Evolutionary conservation across 2,113 vertebrate species (phyloP).

Genomic region (Psettodes erumei): DNA sequence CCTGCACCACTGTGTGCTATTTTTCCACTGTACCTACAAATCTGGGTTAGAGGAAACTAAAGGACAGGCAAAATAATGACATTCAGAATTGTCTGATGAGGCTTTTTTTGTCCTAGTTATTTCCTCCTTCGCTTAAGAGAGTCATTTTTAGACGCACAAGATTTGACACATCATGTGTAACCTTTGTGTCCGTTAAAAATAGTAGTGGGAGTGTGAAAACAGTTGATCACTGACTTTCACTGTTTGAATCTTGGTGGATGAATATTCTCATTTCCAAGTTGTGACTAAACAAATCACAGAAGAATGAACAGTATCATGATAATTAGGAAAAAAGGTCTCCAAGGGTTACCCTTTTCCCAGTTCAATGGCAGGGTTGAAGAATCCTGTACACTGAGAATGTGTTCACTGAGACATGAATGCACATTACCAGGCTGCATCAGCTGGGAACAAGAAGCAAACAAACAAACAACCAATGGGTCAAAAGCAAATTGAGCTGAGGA

Average conservation of each 20-base stretch:
- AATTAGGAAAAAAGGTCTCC: conserved; percentile 22
- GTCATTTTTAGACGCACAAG: not conserved
- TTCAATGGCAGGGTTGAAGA: conserved; percentile 18
- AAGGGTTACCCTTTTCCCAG: conserved; percentile 12
- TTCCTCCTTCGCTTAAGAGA: not conserved
- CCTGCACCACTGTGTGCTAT: too few species aligned
- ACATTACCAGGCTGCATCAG: conserved; percentile 37
- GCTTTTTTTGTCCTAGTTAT: conserved; percentile 15
- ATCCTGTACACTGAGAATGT: conserved; percentile 28
- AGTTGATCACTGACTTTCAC: not conserved
- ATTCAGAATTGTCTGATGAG: not conserved
- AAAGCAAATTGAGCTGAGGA: conserved; percentile 50
- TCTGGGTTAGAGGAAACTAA: not conserved
- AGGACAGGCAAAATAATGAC: not conserved
- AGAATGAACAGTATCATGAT: conserved; percentile 15
- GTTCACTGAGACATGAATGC: conserved; percentile 49
- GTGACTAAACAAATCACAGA: not conserved
- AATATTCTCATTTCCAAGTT: not conserved
- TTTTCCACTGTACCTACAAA: not conserved
- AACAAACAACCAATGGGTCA: conserved; percentile 17
- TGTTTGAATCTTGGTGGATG: not conserved
- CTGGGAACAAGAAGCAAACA: conserved; percentile 2
- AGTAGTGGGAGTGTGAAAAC: not conserved
- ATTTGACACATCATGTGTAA: not conserved
- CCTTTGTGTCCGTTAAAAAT: not conserved